Conservation (phyloP, 2,113 vertebrate genomes). For the Cynoglossus semilaevis region DNA sequence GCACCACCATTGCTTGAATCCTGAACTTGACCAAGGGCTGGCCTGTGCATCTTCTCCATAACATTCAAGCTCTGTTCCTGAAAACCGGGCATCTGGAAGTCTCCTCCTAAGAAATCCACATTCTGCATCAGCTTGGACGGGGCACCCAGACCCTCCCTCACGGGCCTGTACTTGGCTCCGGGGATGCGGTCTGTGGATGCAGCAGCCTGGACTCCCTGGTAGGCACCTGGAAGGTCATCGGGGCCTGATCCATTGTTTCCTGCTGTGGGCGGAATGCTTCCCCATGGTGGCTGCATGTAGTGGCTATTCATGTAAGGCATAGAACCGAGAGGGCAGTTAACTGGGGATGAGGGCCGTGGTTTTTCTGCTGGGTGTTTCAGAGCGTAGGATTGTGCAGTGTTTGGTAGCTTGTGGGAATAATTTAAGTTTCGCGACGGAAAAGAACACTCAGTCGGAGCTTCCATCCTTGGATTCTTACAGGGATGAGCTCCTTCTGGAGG, state of each 20-base stretch:
- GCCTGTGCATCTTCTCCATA: slow-evolving; percentile 87
- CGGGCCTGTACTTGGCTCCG: slow-evolving; percentile 87
- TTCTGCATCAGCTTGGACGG: slow-evolving; percentile 87
- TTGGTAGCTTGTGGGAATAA: slow-evolving; percentile 84
- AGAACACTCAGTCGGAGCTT: slow-evolving; percentile 64
- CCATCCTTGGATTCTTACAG: slow-evolving; percentile 82
- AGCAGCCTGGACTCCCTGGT: slow-evolving; percentile 82
- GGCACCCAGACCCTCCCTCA: slow-evolving; percentile 72
- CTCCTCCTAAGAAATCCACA: slow-evolving; percentile 89
- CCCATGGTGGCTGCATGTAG: slow-evolving; percentile 87
- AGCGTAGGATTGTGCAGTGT: slow-evolving; percentile 84
- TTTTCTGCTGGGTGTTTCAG: slow-evolving; percentile 89
- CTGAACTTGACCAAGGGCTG: slow-evolving; percentile 80
- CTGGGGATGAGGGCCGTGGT: slow-evolving; percentile 83
- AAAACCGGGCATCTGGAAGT: slow-evolving; percentile 90
- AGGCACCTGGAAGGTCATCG: slow-evolving; percentile 86
- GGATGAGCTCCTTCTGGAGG: slow-evolving; percentile 82
- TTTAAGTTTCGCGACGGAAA: slow-evolving; percentile 80
- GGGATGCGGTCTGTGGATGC: slow-evolving; percentile 82
- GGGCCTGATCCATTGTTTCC: slow-evolving; percentile 90
- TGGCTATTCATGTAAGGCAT: slow-evolving; percentile 87
- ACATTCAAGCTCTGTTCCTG: slow-evolving; percentile 87
- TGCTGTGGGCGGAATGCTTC: slow-evolving; percentile 86
- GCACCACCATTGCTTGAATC: slow-evolving; percentile 83
- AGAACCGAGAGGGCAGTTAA: slow-evolving; percentile 83